Conservation (phyloP, 2,888 invertebrate species). For the Hirtodrosophila cameraria region DNA sequence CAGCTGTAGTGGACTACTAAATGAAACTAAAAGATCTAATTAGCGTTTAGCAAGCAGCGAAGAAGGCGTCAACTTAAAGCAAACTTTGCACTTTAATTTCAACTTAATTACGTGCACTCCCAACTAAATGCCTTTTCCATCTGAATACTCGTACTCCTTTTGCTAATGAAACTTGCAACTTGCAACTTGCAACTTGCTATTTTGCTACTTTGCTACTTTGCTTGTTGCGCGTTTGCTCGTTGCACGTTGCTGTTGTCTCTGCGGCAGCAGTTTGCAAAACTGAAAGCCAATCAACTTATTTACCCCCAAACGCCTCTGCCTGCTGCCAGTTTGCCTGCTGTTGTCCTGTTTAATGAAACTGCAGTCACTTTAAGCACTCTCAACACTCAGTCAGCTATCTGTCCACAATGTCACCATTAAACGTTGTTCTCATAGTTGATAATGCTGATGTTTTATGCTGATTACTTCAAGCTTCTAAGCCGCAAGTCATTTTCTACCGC, state of each 20-base stretch:
- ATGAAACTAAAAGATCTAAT: conserved; percentile 73
- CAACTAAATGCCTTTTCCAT: conserved; percentile 30
- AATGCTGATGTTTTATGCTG: conserved; percentile 61
- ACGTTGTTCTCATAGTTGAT: conserved; percentile 37
- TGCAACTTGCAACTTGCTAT: too few species aligned
- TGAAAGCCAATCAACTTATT: conserved; percentile 73
- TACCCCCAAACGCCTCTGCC: conserved; percentile 3
- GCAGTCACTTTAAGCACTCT: conserved; percentile 34
- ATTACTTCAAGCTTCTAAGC: conserved; percentile 43
- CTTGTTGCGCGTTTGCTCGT: conserved; percentile 3
- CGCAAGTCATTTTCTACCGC: too few species aligned
- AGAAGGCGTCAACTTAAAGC: conserved; percentile 65
- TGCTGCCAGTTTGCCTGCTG: conserved; percentile 8
- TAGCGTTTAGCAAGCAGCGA: conserved; percentile 53
- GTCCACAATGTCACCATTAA: conserved; percentile 37
- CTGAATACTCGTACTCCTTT: conserved; percentile 17
- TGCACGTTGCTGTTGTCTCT: conserved; percentile 18
- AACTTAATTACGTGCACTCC: conserved; percentile 66
- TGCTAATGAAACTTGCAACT: conserved; percentile 22
- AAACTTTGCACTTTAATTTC: conserved; percentile 75
- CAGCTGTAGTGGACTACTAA: conserved; percentile 20
- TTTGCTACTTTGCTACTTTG: too few species aligned
- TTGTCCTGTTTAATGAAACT: conserved; percentile 32
- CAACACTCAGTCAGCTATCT: conserved; percentile 14
- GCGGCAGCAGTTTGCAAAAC: conserved; percentile 43